These are phyloP conservation scores for Crematogaster levior DNA, from an alignment of 2,888 invertebrate species.

Conservation along the genomic window DNA sequence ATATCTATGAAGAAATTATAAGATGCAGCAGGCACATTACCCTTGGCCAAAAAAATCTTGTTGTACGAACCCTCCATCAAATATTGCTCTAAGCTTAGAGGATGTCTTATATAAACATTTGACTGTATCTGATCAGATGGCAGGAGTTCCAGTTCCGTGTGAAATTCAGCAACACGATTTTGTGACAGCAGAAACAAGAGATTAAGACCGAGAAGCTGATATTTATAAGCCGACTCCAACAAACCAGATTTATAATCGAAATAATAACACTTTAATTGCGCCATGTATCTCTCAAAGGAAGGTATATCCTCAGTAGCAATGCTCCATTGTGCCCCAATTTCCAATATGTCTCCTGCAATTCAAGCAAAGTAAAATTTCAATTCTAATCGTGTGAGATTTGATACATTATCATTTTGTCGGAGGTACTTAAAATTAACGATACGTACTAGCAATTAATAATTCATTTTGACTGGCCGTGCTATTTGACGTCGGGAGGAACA, in stretches of 20 bases:
- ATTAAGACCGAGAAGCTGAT: constrained; percentile 97
- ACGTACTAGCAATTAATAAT: constrained; percentile 92
- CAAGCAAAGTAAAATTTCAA: constrained; percentile 2
- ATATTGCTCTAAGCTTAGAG: constrained; percentile 98
- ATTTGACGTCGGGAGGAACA: constrained; percentile 94
- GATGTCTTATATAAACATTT: constrained; percentile 97
- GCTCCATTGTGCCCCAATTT: constrained; percentile 98
- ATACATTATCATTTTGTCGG: not conserved
- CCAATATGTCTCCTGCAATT: constrained; percentile 92
- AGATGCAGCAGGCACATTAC: constrained; percentile 97
- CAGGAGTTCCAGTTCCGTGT: constrained; percentile 97
- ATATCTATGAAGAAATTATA: constrained; percentile 99
- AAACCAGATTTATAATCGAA: constrained; percentile 94
- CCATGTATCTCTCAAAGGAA: constrained; percentile 98
- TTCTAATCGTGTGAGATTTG: not conserved
- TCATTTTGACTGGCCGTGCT: constrained; percentile 92
- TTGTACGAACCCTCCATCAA: constrained; percentile 99
- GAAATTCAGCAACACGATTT: constrained; percentile 99
- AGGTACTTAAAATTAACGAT: not conserved
- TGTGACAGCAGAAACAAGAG: constrained; percentile 96
- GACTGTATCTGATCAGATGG: constrained; percentile 96
- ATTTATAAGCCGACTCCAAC: constrained; percentile 97
- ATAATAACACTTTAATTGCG: constrained; percentile 98
- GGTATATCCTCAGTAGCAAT: constrained; percentile 97
- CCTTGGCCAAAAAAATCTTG: constrained; percentile 92